phyloP scores from a whole-genome alignment of 2,797 vertebrate species.

The Pseudochaenichthys georgianus region DNA sequence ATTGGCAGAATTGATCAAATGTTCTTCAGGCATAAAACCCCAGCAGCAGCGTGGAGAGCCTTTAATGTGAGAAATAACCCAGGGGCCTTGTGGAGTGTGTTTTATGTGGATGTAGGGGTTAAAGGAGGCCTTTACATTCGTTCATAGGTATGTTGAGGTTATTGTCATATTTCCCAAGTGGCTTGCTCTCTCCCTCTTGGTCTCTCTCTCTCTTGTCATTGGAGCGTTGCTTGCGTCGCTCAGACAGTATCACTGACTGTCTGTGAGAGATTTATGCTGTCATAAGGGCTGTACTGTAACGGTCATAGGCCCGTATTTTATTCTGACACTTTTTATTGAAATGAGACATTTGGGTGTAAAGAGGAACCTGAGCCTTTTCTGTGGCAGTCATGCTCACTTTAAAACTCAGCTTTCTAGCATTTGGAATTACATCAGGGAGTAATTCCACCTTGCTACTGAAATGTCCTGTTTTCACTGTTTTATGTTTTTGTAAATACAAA shows the following conservation, averaged over 20 bases:
- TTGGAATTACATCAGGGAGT: slow-evolving; percentile 57
- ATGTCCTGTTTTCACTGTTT: slow-evolving; percentile 50
- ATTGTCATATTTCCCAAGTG: slow-evolving; percentile 90
- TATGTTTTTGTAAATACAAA: slow-evolving; percentile 69
- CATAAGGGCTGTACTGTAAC: slow-evolving; percentile 80
- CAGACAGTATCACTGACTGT: slow-evolving; percentile 83
- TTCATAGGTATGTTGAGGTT: slow-evolving; percentile 79
- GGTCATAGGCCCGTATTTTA: slow-evolving; percentile 86
- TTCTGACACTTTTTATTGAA: slow-evolving; percentile 87
- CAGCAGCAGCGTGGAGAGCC: slow-evolving; percentile 52
- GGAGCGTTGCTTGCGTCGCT: slow-evolving; percentile 74
- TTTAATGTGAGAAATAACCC: slow-evolving; percentile 83
- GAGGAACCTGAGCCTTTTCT: slow-evolving; percentile 64
- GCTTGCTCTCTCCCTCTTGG: slow-evolving; percentile 50
- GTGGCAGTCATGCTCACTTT: slow-evolving; percentile 50
- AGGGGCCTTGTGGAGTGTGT: slow-evolving; percentile 68
- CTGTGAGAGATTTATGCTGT: slow-evolving; percentile 87
- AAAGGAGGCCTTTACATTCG: slow-evolving; percentile 76
- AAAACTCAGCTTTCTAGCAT: slow-evolving; percentile 46
- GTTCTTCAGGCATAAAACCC: slow-evolving; percentile 68
- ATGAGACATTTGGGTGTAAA: slow-evolving; percentile 84
- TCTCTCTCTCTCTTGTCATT: slow-evolving; percentile 67
- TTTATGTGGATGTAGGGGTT: slow-evolving; percentile 84
- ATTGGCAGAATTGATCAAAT: slow-evolving; percentile 83
- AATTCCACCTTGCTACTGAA: slow-evolving; percentile 58